These are phyloP conservation scores for Pangasius larnaudii DNA, from an alignment of 2,797 vertebrate genomes.

Conservation along the genomic window DNA sequence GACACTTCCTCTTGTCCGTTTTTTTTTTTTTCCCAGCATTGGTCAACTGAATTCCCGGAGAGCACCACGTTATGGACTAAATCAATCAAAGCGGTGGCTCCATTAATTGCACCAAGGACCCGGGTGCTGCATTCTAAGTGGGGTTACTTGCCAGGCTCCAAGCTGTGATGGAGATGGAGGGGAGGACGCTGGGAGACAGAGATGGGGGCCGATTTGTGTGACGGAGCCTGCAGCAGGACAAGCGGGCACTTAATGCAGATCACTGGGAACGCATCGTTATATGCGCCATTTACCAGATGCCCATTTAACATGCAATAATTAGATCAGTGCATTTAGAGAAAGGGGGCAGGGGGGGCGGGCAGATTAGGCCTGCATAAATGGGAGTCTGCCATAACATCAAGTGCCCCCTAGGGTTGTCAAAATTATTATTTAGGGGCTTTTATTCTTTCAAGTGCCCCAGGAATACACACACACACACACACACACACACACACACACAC, in stretches of 20 bases:
- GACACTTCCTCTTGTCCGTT: conserved; percentile 1
- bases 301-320: conserved; percentile 89
- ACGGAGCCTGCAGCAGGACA: conserved; percentile 78
- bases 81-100: conserved; percentile 57
- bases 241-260: conserved; percentile 80
- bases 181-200: conserved; percentile 62
- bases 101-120: conserved; percentile 75
- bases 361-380: conserved; percentile 71
- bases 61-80: conserved; percentile 46
- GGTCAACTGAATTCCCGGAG: conserved; percentile 40
- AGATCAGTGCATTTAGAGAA: conserved; percentile 77
- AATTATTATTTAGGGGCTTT: conserved; percentile 74
- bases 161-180: conserved; percentile 65
- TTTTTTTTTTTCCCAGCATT: conserved; percentile 20
- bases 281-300: conserved; percentile 86
- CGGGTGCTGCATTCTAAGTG: conserved; percentile 66
- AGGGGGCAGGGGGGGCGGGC: conserved; percentile 34
- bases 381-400: conserved; percentile 78
- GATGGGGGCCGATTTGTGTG: conserved; percentile 79
- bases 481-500: conserved; percentile 43
- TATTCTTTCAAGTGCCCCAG: conserved; percentile 68
- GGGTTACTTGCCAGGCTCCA: conserved; percentile 59
- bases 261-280: conserved; percentile 84
- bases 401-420: conserved; percentile 75
- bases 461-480: conserved; percentile 58